Evolutionary conservation across 2,797 vertebrate species (phyloP).

Genomic region (Tachyglossus aculeatus): DNA sequence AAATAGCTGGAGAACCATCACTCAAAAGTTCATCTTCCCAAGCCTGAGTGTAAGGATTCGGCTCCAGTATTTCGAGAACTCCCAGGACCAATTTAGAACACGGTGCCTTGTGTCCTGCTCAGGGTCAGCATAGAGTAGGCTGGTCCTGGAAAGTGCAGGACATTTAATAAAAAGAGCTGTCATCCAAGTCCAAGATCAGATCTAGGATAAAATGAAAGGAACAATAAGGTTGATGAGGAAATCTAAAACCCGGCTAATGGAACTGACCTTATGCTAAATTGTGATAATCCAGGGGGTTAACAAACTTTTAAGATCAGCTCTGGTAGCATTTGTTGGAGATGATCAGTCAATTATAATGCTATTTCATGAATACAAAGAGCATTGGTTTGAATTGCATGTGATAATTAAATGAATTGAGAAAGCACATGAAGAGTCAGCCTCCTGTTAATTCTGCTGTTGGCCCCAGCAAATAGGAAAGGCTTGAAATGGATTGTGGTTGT

Average conservation of each 20-base stretch:
- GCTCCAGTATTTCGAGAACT: no score
- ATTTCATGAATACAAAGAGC: not conserved
- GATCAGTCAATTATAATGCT: conserved; percentile 4
- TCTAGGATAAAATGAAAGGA: not conserved
- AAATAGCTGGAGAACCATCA: no score
- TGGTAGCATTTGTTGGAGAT: not conserved
- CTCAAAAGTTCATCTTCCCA: no score
- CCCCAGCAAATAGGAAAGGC: not conserved
- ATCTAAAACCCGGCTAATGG: not conserved
- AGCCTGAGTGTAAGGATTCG: no score
- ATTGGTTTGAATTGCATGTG: not conserved
- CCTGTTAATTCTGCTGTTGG: conserved; percentile 7
- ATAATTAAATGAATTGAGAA: conserved; percentile 22
- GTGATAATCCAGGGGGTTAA: conserved; percentile 25
- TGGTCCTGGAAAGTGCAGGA: no score
- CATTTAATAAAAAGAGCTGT: no score
- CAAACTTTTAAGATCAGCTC: not conserved
- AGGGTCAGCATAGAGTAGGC: no score
- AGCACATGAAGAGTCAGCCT: not conserved
- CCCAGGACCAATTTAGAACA: no score
- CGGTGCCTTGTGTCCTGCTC: no score
- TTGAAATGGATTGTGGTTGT: not conserved
- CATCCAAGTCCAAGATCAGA: no score
- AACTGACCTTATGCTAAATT: conserved; percentile 10
- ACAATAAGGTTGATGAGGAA: not conserved